Conservation (phyloP, 2,888 invertebrate species). For the Mylabris sibirica region DNA sequence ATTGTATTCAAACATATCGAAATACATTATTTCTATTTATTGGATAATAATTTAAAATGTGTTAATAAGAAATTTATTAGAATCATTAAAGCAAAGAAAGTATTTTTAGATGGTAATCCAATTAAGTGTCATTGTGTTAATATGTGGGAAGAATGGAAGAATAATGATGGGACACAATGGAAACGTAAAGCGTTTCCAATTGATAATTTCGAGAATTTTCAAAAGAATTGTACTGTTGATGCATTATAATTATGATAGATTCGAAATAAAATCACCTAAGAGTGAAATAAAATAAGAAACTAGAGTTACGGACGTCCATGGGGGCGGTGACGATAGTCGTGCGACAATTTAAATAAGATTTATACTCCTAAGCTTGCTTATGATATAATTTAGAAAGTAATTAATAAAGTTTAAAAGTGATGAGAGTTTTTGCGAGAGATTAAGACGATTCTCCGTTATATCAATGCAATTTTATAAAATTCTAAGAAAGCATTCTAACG, state of each 20-base stretch:
- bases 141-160: slow-evolving; percentile 25
- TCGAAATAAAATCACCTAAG: neutral
- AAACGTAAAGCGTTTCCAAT: neutral
- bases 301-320: too few species aligned
- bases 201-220: neutral
- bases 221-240: neutral
- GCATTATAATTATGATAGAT: neutral
- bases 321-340: too few species aligned
- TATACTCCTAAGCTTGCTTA: too few species aligned
- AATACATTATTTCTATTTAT: slow-evolving; percentile 8
- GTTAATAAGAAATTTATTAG: slow-evolving; percentile 21
- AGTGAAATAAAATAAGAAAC: neutral
- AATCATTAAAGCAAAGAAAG: slow-evolving; percentile 1
- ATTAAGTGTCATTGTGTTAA: slow-evolving; percentile 27
- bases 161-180: neutral
- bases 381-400: neutral
- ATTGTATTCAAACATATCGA: slow-evolving; percentile 14
- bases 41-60: slow-evolving; percentile 26
- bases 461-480: too few species aligned
- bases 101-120: slow-evolving; percentile 27
- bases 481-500: too few species aligned
- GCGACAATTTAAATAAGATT: too few species aligned
- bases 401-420: too few species aligned
- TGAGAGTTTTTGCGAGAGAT: too few species aligned
- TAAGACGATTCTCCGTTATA: too few species aligned